Base-by-base conservation (phyloP, 2,888 invertebrate species). In the Cantharis rustica region DNA sequence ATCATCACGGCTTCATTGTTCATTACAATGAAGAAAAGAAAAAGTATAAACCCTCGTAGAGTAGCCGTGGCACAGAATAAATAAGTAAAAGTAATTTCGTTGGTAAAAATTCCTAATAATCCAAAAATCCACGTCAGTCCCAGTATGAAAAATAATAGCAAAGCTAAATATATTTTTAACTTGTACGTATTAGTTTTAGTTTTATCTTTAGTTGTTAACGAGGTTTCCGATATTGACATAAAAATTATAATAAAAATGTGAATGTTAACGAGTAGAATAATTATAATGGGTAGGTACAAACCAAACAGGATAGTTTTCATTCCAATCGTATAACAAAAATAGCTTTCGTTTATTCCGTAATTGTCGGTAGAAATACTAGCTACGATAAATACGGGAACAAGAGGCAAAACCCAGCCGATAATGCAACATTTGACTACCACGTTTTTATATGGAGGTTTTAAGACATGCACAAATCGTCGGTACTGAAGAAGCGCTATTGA, bases 401-500 rank as follows among this genome's bases (percentile, higher is more conserved):
- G 86, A 0, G 91, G 91, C 17, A 88, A 83, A 64, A 92, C 90
- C 92, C 93, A 93, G 3, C 91, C 90, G 79, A 92, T 90, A 0
- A 91, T 86, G 1, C 90, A 89, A 0, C 91, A 91, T 80, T 92
- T 90, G 71, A 91, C 82, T 69, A 92, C 86, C 83, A 92, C 91
- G 72, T 91, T 89, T 0, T 91, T 89, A 13, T 89, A 87, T 27
- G 90, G 90, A 27, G 90, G 88, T 0, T 90, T 90, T 75, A 93
- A 90, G 5, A 93, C 91, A 80, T 90, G 87, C 17, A 93, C 93
- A 79, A 92, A 88, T 72, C 91, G 88, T 47, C 91, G 87, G 82
- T 93, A 93, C 63, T 93, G 93, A 23, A 93, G 82, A 0, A 92
- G 88, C 2, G 92, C 93, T 68, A 92, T 92, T 13, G 93, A 90